Percentiles rank a stretch among this genome's conserved stretches.
Evolutionary conservation across 2,888 invertebrate species (phyloP).

Genomic region (Tholera decimalis): DNA sequence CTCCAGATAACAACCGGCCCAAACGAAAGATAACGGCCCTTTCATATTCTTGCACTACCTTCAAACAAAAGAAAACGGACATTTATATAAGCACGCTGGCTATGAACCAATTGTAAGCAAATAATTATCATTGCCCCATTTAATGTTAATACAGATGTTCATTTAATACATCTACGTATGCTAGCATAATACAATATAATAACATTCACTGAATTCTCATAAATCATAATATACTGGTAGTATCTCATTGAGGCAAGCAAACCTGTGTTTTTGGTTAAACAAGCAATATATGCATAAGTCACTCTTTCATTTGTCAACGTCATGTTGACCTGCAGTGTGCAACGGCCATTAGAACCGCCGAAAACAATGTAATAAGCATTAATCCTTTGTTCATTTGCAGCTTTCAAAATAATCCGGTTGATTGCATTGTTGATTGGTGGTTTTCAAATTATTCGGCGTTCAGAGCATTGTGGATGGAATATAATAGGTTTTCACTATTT

Average conservation of each 20-base stretch:
- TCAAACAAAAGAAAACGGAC: constrained; percentile 22
- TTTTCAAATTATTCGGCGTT: neutral
- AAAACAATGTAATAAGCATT: neutral
- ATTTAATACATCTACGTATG: neutral
- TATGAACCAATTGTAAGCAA: neutral
- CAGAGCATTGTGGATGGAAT: neutral
- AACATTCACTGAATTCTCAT: neutral
- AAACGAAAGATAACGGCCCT: constrained; percentile 98
- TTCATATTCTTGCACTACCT: constrained; percentile 99
- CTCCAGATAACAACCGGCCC: constrained; percentile 96
- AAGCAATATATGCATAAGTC: no score
- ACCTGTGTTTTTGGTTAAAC: no score
- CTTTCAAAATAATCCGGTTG: no score
- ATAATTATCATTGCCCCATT: neutral
- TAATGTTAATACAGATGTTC: neutral
- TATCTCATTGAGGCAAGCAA: neutral
- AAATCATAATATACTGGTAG: neutral
- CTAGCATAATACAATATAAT: neutral
- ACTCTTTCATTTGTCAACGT: neutral
- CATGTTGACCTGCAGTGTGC: neutral
- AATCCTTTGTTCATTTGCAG: neutral
- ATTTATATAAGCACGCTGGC: neutral
- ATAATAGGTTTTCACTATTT: neutral
- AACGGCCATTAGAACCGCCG: neutral
- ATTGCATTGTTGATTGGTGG: no score